These are phyloP conservation scores for Chymomyza caudatula DNA, from an alignment of 2,888 invertebrate genomes.

Conservation along the genomic window DNA sequence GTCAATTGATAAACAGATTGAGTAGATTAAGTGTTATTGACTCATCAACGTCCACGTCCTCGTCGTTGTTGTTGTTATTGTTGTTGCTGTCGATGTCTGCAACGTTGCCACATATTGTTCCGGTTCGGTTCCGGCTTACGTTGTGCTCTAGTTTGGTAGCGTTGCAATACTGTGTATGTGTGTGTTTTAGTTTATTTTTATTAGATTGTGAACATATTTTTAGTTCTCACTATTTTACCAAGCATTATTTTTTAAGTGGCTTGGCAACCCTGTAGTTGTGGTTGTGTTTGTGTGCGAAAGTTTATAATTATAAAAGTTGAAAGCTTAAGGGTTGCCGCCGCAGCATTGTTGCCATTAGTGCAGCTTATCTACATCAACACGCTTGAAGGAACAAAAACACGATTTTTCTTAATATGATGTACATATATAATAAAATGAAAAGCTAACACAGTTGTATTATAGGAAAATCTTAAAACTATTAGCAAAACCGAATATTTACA, in stretches of 20 bases:
- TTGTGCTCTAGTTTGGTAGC: neutral
- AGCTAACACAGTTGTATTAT: too few relatives aligned
- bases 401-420: neutral
- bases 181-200: constrained; percentile 14
- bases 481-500: too few relatives aligned
- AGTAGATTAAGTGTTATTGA: constrained; percentile 65
- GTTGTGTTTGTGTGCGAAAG: constrained; percentile 11
- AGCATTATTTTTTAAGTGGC: constrained; percentile 28
- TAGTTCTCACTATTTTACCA: constrained; percentile 43
- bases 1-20: constrained; percentile 67
- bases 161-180: neutral
- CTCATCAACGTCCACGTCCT: constrained; percentile 28
- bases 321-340: constrained; percentile 9
- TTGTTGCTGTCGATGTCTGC: constrained; percentile 12
- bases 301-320: constrained; percentile 36
- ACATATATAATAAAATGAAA: too few relatives aligned
- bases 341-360: neutral
- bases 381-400: neutral
- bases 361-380: constrained; percentile 14
- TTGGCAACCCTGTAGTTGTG: neutral
- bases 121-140: neutral
- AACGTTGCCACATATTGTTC: neutral
- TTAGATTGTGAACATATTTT: constrained; percentile 36
- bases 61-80: constrained; percentile 18
- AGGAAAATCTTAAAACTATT: too few relatives aligned